Evolutionary conservation across 2,113 vertebrate genomes (phyloP).

Genomic region (Ursus arctos): DNA sequence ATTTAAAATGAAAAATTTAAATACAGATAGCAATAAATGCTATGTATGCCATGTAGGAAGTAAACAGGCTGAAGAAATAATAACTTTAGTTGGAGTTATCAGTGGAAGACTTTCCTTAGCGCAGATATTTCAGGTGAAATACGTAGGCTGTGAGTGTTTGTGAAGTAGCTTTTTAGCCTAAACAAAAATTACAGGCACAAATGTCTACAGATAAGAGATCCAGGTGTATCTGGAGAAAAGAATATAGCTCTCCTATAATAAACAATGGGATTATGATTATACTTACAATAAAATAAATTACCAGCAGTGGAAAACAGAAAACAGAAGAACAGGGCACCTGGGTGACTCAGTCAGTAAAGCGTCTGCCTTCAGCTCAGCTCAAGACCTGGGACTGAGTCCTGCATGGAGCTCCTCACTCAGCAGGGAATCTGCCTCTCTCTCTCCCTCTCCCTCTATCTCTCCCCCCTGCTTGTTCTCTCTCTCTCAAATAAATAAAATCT

Average conservation of each 20-base stretch:
- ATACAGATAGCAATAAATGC: background rate
- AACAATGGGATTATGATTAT: background rate
- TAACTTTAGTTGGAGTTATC: background rate
- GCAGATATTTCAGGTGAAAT: background rate
- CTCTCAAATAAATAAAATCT: background rate
- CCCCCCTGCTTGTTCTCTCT: background rate
- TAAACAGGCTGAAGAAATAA: background rate
- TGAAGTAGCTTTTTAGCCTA: background rate
- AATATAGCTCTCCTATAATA: background rate
- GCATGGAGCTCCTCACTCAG: too few species aligned
- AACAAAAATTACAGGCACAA: background rate
- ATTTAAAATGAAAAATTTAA: background rate
- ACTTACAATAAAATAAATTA: background rate
- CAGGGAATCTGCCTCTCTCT: too few species aligned
- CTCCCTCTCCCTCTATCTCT: too few species aligned
- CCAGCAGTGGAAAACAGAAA: background rate
- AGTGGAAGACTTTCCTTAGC: background rate
- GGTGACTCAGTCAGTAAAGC: background rate
- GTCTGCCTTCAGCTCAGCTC: background rate
- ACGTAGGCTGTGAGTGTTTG: background rate
- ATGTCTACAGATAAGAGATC: background rate
- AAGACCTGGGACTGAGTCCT: too few species aligned
- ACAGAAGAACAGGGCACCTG: background rate
- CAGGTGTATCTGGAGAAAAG: background rate
- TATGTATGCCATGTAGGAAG: background rate